Percentiles rank a stretch among this genome's conserved stretches.
These are phyloP conservation scores for Drosophila burlai DNA, from an alignment of 1,140 invertebrate species.

Conservation along the genomic window DNA sequence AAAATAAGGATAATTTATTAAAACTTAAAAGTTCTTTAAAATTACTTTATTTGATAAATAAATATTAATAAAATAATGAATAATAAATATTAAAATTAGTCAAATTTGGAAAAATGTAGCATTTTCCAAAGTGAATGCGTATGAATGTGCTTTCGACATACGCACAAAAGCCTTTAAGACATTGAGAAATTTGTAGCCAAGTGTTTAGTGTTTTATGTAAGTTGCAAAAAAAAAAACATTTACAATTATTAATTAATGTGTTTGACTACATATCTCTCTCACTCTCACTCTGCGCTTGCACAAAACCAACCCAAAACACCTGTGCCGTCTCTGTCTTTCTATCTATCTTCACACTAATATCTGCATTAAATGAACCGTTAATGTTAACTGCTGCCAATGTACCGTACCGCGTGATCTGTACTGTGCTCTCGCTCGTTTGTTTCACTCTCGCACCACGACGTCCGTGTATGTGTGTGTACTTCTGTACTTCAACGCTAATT, in stretches of 20 bases:
- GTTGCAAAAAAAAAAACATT: slow-evolving; percentile 4
- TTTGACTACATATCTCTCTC: slow-evolving; percentile 52
- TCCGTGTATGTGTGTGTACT: slow-evolving; percentile 17
- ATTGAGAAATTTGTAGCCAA: slow-evolving; percentile 17
- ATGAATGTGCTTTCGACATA: too few species aligned
- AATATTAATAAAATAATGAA: too few species aligned
- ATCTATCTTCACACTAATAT: slow-evolving; percentile 56
- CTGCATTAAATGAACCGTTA: slow-evolving; percentile 39
- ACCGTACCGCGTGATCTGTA: slow-evolving; percentile 36
- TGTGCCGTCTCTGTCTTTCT: slow-evolving; percentile 54
- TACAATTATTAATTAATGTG: slow-evolving; percentile 47
- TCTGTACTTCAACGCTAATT: slow-evolving; percentile 29
- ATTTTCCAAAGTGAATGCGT: too few species aligned
- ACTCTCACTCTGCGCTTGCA: slow-evolving; percentile 62
- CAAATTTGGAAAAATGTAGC: too few species aligned
- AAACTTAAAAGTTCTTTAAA: too few species aligned
- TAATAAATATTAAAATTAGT: too few species aligned
- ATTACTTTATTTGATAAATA: too few species aligned
- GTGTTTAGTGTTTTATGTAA: slow-evolving; percentile 9
- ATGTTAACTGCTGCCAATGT: slow-evolving; percentile 45
- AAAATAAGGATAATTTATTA: too few species aligned
- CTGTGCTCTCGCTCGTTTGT: slow-evolving; percentile 38
- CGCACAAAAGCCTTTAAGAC: not conserved
- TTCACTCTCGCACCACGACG: slow-evolving; percentile 25
- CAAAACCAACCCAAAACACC: slow-evolving; percentile 51